Evolutionary conservation across 2,113 vertebrate species (phyloP).

Genomic region (Tyto alba): DNA sequence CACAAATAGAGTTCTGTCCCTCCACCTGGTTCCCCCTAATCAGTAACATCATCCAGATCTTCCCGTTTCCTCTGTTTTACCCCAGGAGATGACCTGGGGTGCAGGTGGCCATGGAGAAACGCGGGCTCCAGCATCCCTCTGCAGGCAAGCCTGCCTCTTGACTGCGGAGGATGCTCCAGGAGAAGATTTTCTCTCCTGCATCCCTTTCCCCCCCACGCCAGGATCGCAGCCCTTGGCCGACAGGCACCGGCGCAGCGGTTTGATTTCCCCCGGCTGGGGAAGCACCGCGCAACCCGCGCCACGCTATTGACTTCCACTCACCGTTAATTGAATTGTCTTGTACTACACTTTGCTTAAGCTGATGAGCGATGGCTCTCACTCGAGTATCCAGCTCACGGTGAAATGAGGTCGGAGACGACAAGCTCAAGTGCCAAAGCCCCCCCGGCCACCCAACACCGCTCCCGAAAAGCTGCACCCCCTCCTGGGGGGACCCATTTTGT

Average conservation of each 20-base stretch:
- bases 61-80: neutral
- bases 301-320: neutral
- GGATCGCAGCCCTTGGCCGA: neutral
- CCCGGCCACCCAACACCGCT: fast-evolving
- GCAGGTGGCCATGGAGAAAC: neutral
- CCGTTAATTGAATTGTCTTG: constrained; percentile 45
- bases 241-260: neutral
- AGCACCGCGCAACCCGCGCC: neutral
- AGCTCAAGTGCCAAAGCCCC: fast-evolving
- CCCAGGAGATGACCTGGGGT: neutral
- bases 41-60: neutral
- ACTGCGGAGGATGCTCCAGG: fast-evolving
- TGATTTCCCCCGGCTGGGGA: neutral
- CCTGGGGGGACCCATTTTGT: neutral
- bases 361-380: neutral
- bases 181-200: neutral
- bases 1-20: neutral
- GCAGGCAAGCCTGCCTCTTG: neutral
- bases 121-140: neutral
- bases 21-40: neutral
- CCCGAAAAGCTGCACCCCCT: neutral
- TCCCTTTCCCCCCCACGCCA: neutral
- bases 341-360: constrained; percentile 20
- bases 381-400: neutral
- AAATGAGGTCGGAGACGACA: neutral